These are phyloP conservation scores for Drosophila trapezifrons DNA, from an alignment of 1,140 invertebrate species.

Conservation along the genomic window DNA sequence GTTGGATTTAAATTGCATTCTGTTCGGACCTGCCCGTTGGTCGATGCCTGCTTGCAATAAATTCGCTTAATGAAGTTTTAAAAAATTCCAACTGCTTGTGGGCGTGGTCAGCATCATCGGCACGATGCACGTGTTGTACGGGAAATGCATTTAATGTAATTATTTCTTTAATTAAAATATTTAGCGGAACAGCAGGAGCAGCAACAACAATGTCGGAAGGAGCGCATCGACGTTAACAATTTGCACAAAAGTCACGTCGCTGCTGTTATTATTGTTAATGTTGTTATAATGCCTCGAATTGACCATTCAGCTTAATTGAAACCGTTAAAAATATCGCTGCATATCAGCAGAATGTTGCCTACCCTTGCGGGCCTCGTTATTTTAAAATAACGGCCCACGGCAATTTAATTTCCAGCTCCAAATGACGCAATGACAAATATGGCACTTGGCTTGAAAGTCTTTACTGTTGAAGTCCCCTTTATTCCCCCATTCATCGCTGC, in stretches of 20 bases:
- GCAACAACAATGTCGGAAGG: slow-evolving; percentile 32
- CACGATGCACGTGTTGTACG: slow-evolving; percentile 33
- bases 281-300: slow-evolving; percentile 60
- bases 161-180: slow-evolving; percentile 83
- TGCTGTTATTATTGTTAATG: slow-evolving; percentile 65
- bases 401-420: slow-evolving; percentile 15
- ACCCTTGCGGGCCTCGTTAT: slow-evolving; percentile 26
- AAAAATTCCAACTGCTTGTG: slow-evolving; percentile 47
- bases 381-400: slow-evolving; percentile 1
- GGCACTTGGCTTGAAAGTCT: not conserved
- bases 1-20: slow-evolving; percentile 66
- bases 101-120: slow-evolving; percentile 12
- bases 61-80: slow-evolving; percentile 77
- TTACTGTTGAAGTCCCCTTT: not conserved
- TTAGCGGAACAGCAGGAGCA: slow-evolving; percentile 57
- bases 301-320: slow-evolving; percentile 71
- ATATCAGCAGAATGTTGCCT: slow-evolving; percentile 33
- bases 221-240: slow-evolving; percentile 51
- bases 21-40: slow-evolving; percentile 16
- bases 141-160: slow-evolving; percentile 72
- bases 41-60: slow-evolving; percentile 57
- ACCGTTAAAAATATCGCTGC: slow-evolving; percentile 68
- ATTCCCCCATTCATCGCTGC: slow-evolving; percentile 7
- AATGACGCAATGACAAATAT: slow-evolving; percentile 19
- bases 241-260: slow-evolving; percentile 72